phyloP scores from a whole-genome alignment of 1,140 invertebrate species.

The Battus philenor region DNA sequence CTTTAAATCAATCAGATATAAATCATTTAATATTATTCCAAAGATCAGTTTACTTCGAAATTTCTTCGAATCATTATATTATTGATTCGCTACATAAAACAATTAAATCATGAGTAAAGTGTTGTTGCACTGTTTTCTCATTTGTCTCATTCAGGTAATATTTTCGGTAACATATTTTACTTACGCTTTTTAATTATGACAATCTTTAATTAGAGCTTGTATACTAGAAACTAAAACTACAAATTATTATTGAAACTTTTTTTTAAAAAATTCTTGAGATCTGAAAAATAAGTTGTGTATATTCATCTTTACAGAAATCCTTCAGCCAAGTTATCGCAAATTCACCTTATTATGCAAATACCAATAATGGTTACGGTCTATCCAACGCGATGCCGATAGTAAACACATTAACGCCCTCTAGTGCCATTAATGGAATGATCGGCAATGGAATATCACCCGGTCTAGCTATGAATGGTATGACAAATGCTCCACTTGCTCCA shows the following conservation, averaged over 20 bases:
- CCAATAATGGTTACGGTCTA: conserved; percentile 8
- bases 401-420: conserved; percentile 9
- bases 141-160: conserved; percentile 25
- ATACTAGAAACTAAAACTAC: not conserved
- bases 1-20: conserved; percentile 10
- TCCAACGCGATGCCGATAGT: conserved; percentile 12
- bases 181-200: not conserved
- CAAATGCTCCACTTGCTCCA: conserved; percentile 12
- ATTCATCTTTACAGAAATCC: conserved; percentile 22
- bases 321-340: conserved; percentile 20
- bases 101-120: conserved; percentile 20
- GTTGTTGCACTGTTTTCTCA: conserved; percentile 18
- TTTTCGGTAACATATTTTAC: not conserved
- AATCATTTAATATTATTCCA: conserved; percentile 6
- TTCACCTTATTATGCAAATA: conserved; percentile 4
- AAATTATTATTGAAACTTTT: not conserved
- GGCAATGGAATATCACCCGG: conserved; percentile 10
- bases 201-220: not conserved
- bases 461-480: conserved; percentile 19
- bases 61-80: conserved; percentile 8
- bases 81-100: conserved; percentile 7
- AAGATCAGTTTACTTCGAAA: conserved; percentile 7
- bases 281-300: not conserved
- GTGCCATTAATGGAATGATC: conserved; percentile 6
- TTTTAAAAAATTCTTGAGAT: not conserved